Evolutionary conservation across 2,888 invertebrate genomes (phyloP).

Genomic region (Agapostemon virescens): DNA sequence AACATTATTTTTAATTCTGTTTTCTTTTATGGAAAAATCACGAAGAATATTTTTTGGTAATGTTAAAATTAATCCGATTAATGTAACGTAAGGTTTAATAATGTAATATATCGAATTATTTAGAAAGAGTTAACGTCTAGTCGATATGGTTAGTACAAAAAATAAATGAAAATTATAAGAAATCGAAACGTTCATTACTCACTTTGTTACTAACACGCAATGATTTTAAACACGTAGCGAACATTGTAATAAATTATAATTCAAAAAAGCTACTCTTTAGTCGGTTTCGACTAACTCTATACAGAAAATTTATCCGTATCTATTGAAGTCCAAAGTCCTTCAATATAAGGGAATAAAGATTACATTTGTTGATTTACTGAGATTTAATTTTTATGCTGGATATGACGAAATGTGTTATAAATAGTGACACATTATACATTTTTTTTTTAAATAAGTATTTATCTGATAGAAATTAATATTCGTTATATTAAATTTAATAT

Average conservation of each 20-base stretch:
- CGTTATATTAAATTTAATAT: background rate
- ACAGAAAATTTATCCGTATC: slow-evolving; percentile 27
- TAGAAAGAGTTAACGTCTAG: background rate
- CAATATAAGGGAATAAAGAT: background rate
- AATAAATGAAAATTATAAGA: slow-evolving; percentile 19
- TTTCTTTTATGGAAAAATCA: background rate
- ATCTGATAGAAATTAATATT: background rate
- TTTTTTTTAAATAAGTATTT: background rate
- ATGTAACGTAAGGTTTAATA: background rate
- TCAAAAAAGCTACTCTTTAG: background rate
- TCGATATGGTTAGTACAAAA: slow-evolving; percentile 2
- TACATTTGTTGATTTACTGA: background rate
- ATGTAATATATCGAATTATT: background rate
- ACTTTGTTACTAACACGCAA: slow-evolving; percentile 52
- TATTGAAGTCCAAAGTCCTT: slow-evolving; percentile 54
- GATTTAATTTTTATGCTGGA: background rate
- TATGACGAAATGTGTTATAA: background rate
- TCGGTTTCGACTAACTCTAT: slow-evolving; percentile 7
- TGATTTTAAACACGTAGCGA: slow-evolving; percentile 40
- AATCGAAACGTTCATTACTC: slow-evolving; percentile 19
- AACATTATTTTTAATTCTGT: background rate
- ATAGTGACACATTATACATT: background rate
- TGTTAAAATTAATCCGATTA: background rate
- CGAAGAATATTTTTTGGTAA: background rate
- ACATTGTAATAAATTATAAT: slow-evolving; percentile 47